phyloP scores from a whole-genome alignment of 2,888 invertebrate genomes.

The Rambutsinella grinnellia region DNA sequence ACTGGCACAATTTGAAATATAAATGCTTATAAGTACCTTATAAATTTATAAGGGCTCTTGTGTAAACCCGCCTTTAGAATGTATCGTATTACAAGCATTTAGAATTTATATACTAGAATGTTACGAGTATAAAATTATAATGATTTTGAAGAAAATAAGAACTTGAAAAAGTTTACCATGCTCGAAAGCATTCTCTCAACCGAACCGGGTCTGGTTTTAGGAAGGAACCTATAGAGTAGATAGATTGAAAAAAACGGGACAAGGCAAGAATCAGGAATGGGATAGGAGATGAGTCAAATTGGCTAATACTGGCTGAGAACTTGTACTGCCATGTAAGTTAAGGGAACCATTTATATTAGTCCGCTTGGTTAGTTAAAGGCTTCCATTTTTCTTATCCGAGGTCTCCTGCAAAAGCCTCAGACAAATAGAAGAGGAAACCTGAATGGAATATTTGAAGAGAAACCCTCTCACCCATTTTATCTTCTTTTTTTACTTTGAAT shows the following conservation, averaged over 20 bases:
- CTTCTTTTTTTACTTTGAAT: not conserved
- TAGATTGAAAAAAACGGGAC: not conserved
- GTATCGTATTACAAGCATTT: too few relatives aligned
- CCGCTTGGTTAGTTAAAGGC: constrained; percentile 54
- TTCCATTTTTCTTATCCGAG: constrained; percentile 2
- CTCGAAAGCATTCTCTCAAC: too few relatives aligned
- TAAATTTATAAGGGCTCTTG: too few relatives aligned
- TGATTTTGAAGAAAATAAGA: not conserved
- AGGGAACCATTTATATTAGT: constrained; percentile 53
- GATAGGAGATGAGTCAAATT: not conserved
- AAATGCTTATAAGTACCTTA: too few relatives aligned
- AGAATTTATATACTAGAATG: too few relatives aligned
- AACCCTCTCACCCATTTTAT: constrained; percentile 1
- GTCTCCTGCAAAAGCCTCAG: constrained; percentile 21
- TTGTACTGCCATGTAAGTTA: not conserved
- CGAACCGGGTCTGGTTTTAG: too few relatives aligned
- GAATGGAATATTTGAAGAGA: constrained; percentile 46
- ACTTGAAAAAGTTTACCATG: not conserved
- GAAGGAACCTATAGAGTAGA: too few relatives aligned
- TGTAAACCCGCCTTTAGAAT: too few relatives aligned
- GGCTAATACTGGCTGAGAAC: not conserved
- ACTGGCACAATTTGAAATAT: too few relatives aligned
- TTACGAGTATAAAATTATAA: not conserved
- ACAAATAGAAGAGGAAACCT: constrained; percentile 41
- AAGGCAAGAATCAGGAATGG: not conserved